Evolutionary conservation across 2,797 vertebrate species (phyloP).

Genomic region (Cetoscarus ocellatus): DNA sequence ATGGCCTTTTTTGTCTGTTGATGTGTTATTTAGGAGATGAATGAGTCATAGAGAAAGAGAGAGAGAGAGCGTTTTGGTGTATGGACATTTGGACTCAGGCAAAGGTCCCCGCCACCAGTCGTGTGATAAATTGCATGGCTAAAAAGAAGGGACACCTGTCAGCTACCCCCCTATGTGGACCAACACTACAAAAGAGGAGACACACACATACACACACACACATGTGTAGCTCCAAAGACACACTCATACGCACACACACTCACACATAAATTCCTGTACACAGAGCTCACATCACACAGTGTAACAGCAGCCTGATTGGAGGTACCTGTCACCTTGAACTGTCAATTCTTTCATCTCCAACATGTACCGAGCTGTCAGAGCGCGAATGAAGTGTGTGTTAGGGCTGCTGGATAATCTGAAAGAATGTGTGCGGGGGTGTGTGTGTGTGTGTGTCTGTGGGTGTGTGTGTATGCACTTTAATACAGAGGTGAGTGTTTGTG

Average conservation of each 20-base stretch:
- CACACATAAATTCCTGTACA: slow-evolving; percentile 38
- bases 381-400: slow-evolving; percentile 65
- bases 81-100: slow-evolving; percentile 49
- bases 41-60: neutral
- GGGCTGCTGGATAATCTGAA: slow-evolving; percentile 14
- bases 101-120: slow-evolving; percentile 73
- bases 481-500: slow-evolving; percentile 6
- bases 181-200: slow-evolving; percentile 50
- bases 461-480: slow-evolving; percentile 16
- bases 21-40: slow-evolving; percentile 29
- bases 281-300: slow-evolving; percentile 49
- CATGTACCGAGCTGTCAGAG: slow-evolving; percentile 69
- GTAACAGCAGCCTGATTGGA: slow-evolving; percentile 60
- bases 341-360: slow-evolving; percentile 70
- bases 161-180: slow-evolving; percentile 58
- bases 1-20: slow-evolving; percentile 19
- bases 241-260: slow-evolving; percentile 16
- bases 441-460: no score
- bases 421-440: slow-evolving; percentile 26
- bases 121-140: slow-evolving; percentile 84
- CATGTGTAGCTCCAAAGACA: slow-evolving; percentile 10
- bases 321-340: slow-evolving; percentile 76
- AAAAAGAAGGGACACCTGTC: slow-evolving; percentile 84
- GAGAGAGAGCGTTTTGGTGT: slow-evolving; percentile 33
- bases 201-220: slow-evolving; percentile 26